Percentiles rank a stretch among this genome's conserved stretches.
phyloP scores from a whole-genome alignment of 2,797 vertebrate genomes.

The Cryptoprocta ferox region DNA sequence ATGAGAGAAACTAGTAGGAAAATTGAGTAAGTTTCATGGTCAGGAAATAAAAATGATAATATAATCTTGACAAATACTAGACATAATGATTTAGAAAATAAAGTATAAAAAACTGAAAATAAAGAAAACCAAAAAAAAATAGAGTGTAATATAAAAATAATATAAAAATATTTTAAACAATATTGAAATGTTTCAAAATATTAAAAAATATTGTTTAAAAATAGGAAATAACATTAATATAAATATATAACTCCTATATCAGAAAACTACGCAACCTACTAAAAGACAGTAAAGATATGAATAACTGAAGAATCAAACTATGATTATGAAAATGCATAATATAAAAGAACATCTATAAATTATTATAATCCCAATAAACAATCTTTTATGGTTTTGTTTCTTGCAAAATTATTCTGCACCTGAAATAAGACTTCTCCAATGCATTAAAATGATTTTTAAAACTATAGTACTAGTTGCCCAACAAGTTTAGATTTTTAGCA shows the following conservation, averaged over 20 bases:
- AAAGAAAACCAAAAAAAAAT: background rate
- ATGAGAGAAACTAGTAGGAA: slow-evolving; percentile 60
- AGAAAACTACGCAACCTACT: background rate
- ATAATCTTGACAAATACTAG: background rate
- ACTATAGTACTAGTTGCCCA: background rate
- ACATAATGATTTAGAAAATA: background rate
- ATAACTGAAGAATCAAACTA: background rate
- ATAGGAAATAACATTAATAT: background rate
- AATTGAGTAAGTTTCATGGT: background rate
- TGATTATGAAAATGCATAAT: background rate
- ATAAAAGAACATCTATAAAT: background rate
- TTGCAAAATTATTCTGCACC: background rate
- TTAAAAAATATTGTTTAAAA: background rate
- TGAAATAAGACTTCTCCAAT: background rate
- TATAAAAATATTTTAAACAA: background rate
- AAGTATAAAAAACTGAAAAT: background rate
- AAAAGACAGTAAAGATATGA: background rate
- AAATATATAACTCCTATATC: background rate
- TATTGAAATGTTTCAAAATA: background rate
- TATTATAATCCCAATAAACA: background rate
- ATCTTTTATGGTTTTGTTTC: background rate
- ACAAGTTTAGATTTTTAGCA: background rate
- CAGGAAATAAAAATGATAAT: background rate
- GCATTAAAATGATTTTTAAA: background rate
- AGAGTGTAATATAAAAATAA: background rate